Percentiles rank a stretch among this genome's conserved stretches.
Conservation (phyloP, 2,113 vertebrate species). For the Festucalex cinctus region DNA sequence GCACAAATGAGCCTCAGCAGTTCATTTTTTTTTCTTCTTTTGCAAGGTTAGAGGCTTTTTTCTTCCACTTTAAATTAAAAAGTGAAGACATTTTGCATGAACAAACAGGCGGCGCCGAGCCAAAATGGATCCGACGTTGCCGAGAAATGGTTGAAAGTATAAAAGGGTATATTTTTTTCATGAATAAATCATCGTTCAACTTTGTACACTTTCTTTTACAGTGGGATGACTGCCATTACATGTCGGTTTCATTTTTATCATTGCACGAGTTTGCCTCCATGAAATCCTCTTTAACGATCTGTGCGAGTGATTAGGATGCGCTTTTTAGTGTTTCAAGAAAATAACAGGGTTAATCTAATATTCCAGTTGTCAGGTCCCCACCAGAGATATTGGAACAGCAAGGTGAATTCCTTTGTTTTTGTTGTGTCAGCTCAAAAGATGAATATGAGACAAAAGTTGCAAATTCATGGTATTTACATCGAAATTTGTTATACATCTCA, state of each 20-base stretch:
- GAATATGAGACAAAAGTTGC: too few relatives aligned
- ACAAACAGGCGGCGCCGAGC: not conserved
- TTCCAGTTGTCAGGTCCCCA: too few relatives aligned
- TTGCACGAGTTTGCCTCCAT: not conserved
- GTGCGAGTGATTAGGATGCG: not conserved
- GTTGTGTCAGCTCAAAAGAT: too few relatives aligned
- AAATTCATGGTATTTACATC: too few relatives aligned
- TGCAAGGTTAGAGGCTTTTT: slow-evolving; percentile 1
- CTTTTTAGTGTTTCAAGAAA: too few relatives aligned
- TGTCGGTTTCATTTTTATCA: too few relatives aligned
- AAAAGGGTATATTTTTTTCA: not conserved
- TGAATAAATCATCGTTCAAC: not conserved
- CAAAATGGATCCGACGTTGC: not conserved
- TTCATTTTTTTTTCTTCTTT: slow-evolving; percentile 1
- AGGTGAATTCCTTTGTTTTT: too few relatives aligned
- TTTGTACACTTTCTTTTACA: not conserved
- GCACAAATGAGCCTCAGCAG: slow-evolving; percentile 18
- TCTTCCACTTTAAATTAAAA: slow-evolving; percentile 2
- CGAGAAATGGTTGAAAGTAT: not conserved
- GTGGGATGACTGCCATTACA: not conserved
- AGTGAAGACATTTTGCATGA: not conserved
- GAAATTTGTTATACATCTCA: too few relatives aligned
- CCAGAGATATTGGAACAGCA: too few relatives aligned
- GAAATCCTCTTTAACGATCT: not conserved
- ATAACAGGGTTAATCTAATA: too few relatives aligned